phyloP scores from a whole-genome alignment of 2,113 vertebrate species.

The Rhynchopsitta pachyrhyncha region DNA sequence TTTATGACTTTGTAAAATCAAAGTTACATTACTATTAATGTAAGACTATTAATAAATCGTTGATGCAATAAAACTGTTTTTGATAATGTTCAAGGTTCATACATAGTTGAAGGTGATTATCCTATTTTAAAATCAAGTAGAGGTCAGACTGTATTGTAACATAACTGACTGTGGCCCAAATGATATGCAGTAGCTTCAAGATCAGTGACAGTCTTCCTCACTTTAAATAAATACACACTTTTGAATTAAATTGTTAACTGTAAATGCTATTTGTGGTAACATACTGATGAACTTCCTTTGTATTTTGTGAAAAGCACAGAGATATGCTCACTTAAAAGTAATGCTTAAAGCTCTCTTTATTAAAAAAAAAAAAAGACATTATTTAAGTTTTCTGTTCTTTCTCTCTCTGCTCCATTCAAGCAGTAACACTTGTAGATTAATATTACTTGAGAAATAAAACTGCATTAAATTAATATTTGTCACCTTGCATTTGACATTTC shows the following conservation, averaged over 20 bases:
- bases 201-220: neutral
- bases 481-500: neutral
- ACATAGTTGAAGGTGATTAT: constrained; percentile 75
- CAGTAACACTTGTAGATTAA: neutral
- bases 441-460: neutral
- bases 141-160: constrained; percentile 64
- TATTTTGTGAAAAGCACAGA: neutral
- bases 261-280: neutral
- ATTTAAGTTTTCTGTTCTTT: neutral
- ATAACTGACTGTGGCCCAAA: constrained; percentile 53
- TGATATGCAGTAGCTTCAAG: neutral
- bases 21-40: constrained; percentile 58
- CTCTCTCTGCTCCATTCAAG: neutral
- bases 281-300: neutral
- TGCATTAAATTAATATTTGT: neutral
- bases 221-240: neutral
- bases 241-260: neutral
- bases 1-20: constrained; percentile 67
- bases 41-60: constrained; percentile 68
- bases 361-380: neutral
- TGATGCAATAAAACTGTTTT: constrained; percentile 68
- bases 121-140: constrained; percentile 67
- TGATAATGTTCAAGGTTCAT: constrained; percentile 66
- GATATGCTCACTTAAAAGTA: neutral
- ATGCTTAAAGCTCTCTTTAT: neutral